These are phyloP conservation scores for Percopsis omiscomaycus DNA, from an alignment of 2,797 vertebrate genomes.

Conservation along the genomic window DNA sequence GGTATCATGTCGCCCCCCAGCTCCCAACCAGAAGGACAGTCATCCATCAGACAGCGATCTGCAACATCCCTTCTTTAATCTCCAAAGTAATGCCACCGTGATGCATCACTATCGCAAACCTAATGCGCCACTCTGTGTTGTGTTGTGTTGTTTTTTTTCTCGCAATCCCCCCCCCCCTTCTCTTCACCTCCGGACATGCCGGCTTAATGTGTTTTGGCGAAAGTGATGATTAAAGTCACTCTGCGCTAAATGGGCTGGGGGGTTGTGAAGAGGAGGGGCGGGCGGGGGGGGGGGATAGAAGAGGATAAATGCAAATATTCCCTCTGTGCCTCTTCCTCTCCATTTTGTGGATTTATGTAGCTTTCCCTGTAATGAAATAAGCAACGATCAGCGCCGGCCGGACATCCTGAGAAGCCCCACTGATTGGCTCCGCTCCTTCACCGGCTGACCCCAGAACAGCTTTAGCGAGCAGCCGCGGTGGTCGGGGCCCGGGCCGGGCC, in stretches of 20 bases:
- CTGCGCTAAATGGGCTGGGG: constrained; percentile 71
- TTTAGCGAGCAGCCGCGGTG: constrained; percentile 39
- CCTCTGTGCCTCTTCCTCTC: constrained; percentile 70
- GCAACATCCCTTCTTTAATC: constrained; percentile 79
- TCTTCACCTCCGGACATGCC: constrained; percentile 70
- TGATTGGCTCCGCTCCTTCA: constrained; percentile 61
- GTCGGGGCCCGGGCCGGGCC: background rate
- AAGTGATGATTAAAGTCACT: constrained; percentile 83
- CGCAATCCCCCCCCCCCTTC: constrained; percentile 2
- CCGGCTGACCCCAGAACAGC: constrained; percentile 60
- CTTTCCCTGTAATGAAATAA: constrained; percentile 79
- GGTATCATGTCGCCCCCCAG: background rate
- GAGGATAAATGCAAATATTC: constrained; percentile 78
- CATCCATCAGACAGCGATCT: constrained; percentile 66
- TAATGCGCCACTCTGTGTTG: constrained; percentile 70
- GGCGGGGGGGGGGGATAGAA: constrained; percentile 55
- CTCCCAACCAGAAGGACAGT: constrained; percentile 56
- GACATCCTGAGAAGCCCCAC: constrained; percentile 63
- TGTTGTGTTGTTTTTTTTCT: constrained; percentile 18
- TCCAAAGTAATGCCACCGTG: constrained; percentile 79
- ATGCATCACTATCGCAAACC: constrained; percentile 81
- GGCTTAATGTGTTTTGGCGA: constrained; percentile 81
- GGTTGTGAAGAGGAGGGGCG: constrained; percentile 17
- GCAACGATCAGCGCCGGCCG: constrained; percentile 68
- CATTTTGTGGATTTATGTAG: constrained; percentile 79